These are phyloP conservation scores for Heliconius ethilla DNA, from an alignment of 2,888 invertebrate species.

Conservation along the genomic window DNA sequence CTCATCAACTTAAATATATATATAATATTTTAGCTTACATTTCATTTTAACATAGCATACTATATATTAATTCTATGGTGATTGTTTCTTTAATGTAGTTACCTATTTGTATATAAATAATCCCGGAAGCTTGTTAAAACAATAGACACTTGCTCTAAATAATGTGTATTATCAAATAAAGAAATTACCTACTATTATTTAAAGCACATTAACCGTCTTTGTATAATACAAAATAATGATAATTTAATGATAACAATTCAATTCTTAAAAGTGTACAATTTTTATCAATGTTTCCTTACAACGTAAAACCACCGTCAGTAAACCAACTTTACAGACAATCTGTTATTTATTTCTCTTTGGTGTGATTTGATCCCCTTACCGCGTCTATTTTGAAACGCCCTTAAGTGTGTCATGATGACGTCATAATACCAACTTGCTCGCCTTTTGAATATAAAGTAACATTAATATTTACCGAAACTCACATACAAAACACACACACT, in stretches of 20 bases:
- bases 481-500: background rate
- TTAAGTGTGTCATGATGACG: background rate
- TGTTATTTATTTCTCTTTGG: background rate
- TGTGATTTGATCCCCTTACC: background rate
- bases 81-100: background rate
- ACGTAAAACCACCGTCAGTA: too few relatives aligned
- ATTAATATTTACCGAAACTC: too few relatives aligned
- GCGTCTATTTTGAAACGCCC: background rate
- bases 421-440: background rate
- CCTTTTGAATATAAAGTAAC: background rate
- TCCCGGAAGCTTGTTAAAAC: background rate
- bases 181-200: background rate
- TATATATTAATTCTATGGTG: background rate
- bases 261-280: too few relatives aligned
- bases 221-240: too few relatives aligned
- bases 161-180: background rate
- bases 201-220: too few relatives aligned
- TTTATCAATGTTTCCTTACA: too few relatives aligned
- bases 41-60: background rate
- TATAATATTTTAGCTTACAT: too few relatives aligned
- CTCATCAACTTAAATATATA: background rate
- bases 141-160: background rate
- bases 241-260: too few relatives aligned
- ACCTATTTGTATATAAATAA: background rate
- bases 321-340: too few relatives aligned